Percentiles rank a stretch among this genome's conserved stretches.
Conservation (phyloP, 2,113 vertebrate genomes). For the Tursiops truncatus region DNA sequence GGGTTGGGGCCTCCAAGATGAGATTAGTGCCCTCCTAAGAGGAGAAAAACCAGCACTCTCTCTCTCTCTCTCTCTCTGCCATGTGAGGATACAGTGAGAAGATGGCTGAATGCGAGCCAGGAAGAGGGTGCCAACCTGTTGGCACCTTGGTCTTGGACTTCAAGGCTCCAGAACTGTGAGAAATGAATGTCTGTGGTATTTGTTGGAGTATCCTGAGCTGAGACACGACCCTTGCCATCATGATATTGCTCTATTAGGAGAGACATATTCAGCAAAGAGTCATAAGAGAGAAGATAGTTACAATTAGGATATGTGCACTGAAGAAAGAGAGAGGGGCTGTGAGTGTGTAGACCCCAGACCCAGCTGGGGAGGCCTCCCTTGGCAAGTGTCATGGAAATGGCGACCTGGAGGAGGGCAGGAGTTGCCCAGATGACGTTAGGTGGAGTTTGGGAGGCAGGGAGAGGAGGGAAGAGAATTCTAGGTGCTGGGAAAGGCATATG, state of each 20-base stretch:
- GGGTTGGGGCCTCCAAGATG: no score
- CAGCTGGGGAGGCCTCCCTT: neutral
- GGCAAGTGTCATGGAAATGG: rapidly evolving
- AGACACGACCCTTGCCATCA: neutral
- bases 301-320: rapidly evolving
- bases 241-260: neutral
- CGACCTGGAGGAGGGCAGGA: neutral
- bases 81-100: rapidly evolving
- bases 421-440: neutral
- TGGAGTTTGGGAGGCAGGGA: neutral
- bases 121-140: neutral
- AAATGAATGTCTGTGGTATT: rapidly evolving
- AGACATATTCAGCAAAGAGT: neutral
- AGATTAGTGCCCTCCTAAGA: neutral
- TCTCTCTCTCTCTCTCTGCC: rapidly evolving
- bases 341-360: neutral
- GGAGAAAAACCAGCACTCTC: neutral
- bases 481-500: neutral
- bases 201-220: rapidly evolving
- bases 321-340: neutral
- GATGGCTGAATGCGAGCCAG: neutral
- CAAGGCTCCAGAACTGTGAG: neutral
- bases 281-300: neutral
- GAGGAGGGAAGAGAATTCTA: neutral
- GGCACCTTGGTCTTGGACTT: no score